Conservation (phyloP, 1,140 invertebrate genomes). For the Andrena cerasifolii region DNA sequence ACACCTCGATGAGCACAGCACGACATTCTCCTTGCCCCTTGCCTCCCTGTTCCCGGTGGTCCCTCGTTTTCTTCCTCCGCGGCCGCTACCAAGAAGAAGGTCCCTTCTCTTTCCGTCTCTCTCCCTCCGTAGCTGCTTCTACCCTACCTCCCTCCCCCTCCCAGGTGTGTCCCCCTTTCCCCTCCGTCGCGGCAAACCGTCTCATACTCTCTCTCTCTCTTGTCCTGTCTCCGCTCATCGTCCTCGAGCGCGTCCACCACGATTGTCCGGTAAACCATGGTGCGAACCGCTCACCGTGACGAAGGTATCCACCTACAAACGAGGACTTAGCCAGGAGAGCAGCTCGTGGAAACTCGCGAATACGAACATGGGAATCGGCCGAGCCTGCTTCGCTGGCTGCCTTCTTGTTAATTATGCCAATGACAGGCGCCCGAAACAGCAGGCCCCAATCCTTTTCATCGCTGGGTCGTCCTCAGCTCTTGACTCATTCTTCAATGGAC, state of each 20-base stretch:
- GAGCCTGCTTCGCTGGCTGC: conserved; percentile 1
- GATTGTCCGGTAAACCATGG: conserved; percentile 75
- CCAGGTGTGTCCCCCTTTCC: neutral
- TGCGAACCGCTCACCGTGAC: conserved; percentile 75
- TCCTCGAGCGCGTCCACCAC: conserved; percentile 72
- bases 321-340: conserved; percentile 66
- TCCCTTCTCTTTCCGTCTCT: conserved; percentile 57
- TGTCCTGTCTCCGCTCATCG: conserved; percentile 66
- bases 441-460: neutral
- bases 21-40: conserved; percentile 78
- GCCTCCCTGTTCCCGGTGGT: conserved; percentile 64
- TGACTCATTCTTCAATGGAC: too few species aligned
- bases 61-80: conserved; percentile 71
- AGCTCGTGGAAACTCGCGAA: conserved; percentile 68
- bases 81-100: conserved; percentile 72
- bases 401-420: conserved; percentile 40
- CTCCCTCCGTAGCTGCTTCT: conserved; percentile 19
- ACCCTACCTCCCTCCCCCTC: neutral
- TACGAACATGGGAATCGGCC: conserved; percentile 71
- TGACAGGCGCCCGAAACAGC: neutral
- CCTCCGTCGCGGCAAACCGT: neutral
- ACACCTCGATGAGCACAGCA: conserved; percentile 82
- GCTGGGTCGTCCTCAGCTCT: too few species aligned
- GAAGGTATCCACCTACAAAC: conserved; percentile 76
- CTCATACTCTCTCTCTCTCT: conserved; percentile 11